These are phyloP conservation scores for Lithophane ornitopus DNA, from an alignment of 2,888 invertebrate genomes.

Conservation along the genomic window DNA sequence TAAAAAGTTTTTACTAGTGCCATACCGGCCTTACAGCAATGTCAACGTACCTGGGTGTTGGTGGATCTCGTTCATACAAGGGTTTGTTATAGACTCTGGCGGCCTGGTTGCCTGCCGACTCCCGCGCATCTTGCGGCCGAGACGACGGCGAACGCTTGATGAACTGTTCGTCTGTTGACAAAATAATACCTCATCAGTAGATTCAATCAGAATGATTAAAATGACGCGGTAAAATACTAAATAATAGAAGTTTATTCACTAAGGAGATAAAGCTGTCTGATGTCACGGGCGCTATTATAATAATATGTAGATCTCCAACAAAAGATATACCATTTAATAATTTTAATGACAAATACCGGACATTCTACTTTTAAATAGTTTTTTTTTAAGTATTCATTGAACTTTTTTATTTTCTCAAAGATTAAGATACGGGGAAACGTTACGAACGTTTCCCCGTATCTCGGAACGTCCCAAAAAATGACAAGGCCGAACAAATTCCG, in stretches of 20 bases:
- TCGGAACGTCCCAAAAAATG: too few relatives aligned
- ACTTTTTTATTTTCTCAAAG: too few relatives aligned
- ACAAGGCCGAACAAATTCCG: too few relatives aligned
- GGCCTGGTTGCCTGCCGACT: slow-evolving; percentile 69
- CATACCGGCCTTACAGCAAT: neutral
- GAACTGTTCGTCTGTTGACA: slow-evolving; percentile 68
- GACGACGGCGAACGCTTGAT: slow-evolving; percentile 65
- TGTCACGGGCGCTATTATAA: neutral
- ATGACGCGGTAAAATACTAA: neutral
- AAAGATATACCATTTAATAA: too few relatives aligned
- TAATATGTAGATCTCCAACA: too few relatives aligned
- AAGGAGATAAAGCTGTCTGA: neutral
- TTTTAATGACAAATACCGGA: too few relatives aligned
- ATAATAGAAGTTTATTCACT: neutral
- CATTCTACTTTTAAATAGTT: too few relatives aligned
- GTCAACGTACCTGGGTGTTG: slow-evolving; percentile 48
- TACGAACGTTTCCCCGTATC: too few relatives aligned
- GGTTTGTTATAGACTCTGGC: slow-evolving; percentile 72
- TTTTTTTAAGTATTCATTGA: too few relatives aligned
- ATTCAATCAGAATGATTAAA: neutral
- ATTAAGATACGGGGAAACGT: too few relatives aligned
- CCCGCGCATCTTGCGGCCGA: slow-evolving; percentile 59
- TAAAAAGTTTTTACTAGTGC: too few relatives aligned
- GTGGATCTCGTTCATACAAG: slow-evolving; percentile 64
- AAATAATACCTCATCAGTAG: slow-evolving; percentile 8